phyloP scores from a whole-genome alignment of 1,140 invertebrate genomes.

The Delia radicum region DNA sequence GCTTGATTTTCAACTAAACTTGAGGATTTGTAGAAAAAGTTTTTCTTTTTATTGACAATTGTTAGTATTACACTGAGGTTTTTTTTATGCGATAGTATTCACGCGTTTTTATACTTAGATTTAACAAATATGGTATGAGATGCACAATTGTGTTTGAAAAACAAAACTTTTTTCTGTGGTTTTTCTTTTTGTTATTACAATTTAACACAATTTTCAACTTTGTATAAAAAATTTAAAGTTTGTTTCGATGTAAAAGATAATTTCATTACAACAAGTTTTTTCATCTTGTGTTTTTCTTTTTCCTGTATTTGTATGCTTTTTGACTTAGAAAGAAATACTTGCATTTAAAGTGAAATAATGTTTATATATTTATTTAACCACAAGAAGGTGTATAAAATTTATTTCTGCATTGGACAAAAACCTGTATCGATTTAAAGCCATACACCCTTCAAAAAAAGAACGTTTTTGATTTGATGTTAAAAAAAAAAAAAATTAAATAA shows the following conservation, averaged over 20 bases:
- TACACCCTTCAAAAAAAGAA: too few relatives aligned
- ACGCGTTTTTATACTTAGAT: not conserved
- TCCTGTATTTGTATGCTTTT: not conserved
- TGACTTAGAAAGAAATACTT: not conserved
- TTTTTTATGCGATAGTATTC: not conserved
- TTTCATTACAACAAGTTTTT: not conserved
- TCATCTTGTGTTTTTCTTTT: not conserved
- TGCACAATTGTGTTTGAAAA: not conserved
- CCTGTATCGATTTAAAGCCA: too few relatives aligned
- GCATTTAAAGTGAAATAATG: too few relatives aligned
- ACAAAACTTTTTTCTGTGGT: not conserved
- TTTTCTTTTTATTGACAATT: slow-evolving; percentile 5
- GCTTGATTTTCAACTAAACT: not conserved
- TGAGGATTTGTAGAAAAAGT: not conserved
- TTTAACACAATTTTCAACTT: not conserved
- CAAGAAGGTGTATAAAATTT: too few relatives aligned
- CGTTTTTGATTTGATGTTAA: too few relatives aligned
- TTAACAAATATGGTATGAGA: not conserved
- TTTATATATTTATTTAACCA: too few relatives aligned
- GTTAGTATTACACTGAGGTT: not conserved
- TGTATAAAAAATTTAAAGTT: not conserved
- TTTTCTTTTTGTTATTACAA: not conserved
- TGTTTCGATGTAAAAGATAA: not conserved
- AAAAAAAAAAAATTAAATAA: too few relatives aligned
- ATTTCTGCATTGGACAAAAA: too few relatives aligned